Evolutionary conservation across 2,888 invertebrate species (phyloP).

Genomic region (Clunio marinus): DNA sequence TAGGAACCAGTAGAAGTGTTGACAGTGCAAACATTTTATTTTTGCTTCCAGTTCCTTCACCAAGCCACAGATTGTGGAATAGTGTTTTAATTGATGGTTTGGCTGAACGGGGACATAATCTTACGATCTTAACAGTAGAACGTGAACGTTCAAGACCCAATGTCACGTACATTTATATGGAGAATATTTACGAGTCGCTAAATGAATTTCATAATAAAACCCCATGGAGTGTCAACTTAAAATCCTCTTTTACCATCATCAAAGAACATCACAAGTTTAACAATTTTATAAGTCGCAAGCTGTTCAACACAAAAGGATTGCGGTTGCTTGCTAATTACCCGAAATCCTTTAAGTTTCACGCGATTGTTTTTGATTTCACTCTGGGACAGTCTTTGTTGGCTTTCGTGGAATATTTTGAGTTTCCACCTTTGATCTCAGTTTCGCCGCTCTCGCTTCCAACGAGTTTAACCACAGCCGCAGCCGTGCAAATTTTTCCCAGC

Average conservation of each 20-base stretch:
- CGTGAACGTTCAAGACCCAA: constrained; percentile 36
- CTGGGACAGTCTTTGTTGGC: constrained; percentile 41
- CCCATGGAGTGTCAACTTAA: neutral
- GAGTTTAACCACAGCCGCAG: constrained; percentile 1
- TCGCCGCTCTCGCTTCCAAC: constrained; percentile 25
- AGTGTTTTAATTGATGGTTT: constrained; percentile 37
- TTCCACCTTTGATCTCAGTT: constrained; percentile 41
- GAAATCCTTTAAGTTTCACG: constrained; percentile 41
- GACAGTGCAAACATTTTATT: constrained; percentile 40
- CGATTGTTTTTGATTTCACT: constrained; percentile 42
- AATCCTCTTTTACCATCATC: constrained; percentile 19
- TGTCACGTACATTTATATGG: constrained; percentile 40
- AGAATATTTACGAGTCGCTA: constrained; percentile 39
- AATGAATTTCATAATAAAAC: constrained; percentile 29
- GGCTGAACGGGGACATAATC: constrained; percentile 37
- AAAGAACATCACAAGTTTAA: constrained; percentile 38
- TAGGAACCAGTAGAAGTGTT: neutral
- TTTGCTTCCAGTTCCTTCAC: constrained; percentile 37
- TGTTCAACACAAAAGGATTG: constrained; percentile 46
- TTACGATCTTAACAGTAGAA: constrained; percentile 40
- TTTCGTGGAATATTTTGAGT: constrained; percentile 41
- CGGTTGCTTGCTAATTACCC: constrained; percentile 41
- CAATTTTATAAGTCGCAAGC: constrained; percentile 26
- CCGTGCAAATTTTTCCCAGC: constrained; percentile 27
- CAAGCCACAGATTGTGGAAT: constrained; percentile 40